Base-by-base conservation (phyloP, 2,888 invertebrate species). In the Epirrhoe tristata region DNA sequence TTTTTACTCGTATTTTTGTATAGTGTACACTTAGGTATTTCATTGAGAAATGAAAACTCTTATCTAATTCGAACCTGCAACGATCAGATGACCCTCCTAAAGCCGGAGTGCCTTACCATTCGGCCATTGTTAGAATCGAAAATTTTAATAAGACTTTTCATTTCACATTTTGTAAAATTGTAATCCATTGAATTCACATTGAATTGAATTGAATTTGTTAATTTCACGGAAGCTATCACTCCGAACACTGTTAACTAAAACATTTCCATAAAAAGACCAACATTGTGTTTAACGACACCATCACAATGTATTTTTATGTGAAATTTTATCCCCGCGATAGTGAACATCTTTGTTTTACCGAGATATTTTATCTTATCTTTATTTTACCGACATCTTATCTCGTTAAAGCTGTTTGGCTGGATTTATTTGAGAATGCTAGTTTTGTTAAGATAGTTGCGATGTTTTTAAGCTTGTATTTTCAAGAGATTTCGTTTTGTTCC, bases 291-390 rank as follows among this genome's bases (percentile, higher is more conserved):
- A 60, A 67, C 51, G 54, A 54, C 56, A 8, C 16, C 48, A 59
- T 56, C 46, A 39, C 64, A 70, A 62, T 72, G 67, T 72, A 67
- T 70, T 70, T 66, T 70, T 66, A 72, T 62, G 63, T 53, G 61
- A 56, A 58, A 61, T 39, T 67, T 60, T 62, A 66, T 66, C 56
- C 10, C 36, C 10, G 57, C 50, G 58, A 66, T 67, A 69, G 63
- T 59, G 62, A 17, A 32, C 53, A 46, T 43, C 34, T 64, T 62
- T 60, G 43, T 62, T 60, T 43, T 6, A 57, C 17, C 16, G 39
- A 56, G 54, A 63, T 52, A 55, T 43, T 52, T 63, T 53, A 56
- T 51, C 51, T 32, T 31, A 56, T 55, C 59, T 66, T 58, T 52
- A 10, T 57, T 39, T 51, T 10, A 55, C 39, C 61, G 65, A 17